Evolutionary conservation across 2,797 vertebrate species (phyloP), one percentile per base, ranked within the genome.

Genomic region (Poeciliopsis turneri): DNA sequence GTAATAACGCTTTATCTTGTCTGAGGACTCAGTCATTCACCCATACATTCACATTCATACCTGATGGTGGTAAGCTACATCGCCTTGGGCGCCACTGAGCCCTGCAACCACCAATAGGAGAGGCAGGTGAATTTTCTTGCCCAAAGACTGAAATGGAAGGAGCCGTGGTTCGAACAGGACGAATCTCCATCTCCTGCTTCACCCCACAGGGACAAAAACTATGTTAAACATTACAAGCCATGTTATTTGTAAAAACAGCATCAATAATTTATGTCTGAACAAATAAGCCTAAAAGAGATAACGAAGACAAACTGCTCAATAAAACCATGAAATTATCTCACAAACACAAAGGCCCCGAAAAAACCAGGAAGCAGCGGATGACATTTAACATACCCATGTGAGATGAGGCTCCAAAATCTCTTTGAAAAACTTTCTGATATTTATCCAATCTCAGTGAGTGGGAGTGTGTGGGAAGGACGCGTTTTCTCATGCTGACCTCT

Each of bases 401-500:
- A 70, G 61, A 77, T 45, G 59, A 85, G 25, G 25, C 25, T 70
- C 36, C 47, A 69, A 79, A 82, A 64, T 23, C 41, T 77, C 72
- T 77, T 76, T 72, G 68, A 75, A 86, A 74, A 84, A 80, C 71
- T 53, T 77, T 80, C 13, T 64, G 72, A 73, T 87, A 84, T 85
- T 83, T 79, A 82, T 70, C 75, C 55, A 81, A 71, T 85, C 72
- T 84, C 72, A 75, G 66, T 73, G 78, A 85, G 87, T 43, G 25
- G 53, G 74, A 81, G 74, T 80, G 74, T 84, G 89, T 90, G 82
- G 88, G 88, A 92, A 81, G 74, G 75, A 74, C 75, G n/a, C 3
- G 0, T 81, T 85, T 89, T 86, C 79, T 86, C 73, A 80, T 72
- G 77, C 88, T 90, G 89, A 93, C 92, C 92, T 92, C 90, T 88